Conservation (phyloP, 2,797 vertebrate genomes). For the Xiphorhynchus erythropygius region DNA sequence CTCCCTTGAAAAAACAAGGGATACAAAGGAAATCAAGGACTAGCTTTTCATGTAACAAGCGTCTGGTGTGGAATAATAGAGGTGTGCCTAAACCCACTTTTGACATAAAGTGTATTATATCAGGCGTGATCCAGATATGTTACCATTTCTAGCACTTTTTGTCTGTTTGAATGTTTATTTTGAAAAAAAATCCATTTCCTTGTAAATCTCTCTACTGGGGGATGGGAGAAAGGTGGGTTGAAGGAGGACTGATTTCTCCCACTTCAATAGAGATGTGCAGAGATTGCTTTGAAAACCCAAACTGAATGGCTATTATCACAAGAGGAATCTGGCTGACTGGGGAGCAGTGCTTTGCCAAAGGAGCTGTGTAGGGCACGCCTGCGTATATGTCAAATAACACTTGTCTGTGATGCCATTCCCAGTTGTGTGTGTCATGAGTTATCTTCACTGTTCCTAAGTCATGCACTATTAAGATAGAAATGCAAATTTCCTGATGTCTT, state of each 20-base stretch:
- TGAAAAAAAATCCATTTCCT: background rate
- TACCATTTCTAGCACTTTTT: background rate
- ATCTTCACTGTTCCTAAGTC: background rate
- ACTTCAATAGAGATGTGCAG: background rate
- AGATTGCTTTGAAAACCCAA: background rate
- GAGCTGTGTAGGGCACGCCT: background rate
- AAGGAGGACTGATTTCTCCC: background rate
- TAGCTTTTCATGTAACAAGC: background rate
- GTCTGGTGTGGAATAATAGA: rapidly evolving
- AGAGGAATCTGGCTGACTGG: background rate
- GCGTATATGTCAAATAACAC: background rate
- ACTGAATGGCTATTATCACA: background rate
- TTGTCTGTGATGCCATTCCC: background rate
- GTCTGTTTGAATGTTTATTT: background rate
- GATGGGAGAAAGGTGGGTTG: background rate
- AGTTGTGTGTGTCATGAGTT: background rate
- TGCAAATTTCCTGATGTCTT: slow-evolving; percentile 27
- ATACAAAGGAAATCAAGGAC: background rate
- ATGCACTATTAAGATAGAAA: background rate
- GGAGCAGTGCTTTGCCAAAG: background rate
- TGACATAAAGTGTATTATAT: rapidly evolving
- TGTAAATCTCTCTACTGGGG: background rate
- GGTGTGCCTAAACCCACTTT: background rate
- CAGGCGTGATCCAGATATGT: rapidly evolving
- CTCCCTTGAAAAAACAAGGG: background rate